Evolutionary conservation across 2,113 vertebrate genomes (phyloP), one percentile per base, ranked within the genome.

Genomic region (Crotophaga sulcirostris): DNA sequence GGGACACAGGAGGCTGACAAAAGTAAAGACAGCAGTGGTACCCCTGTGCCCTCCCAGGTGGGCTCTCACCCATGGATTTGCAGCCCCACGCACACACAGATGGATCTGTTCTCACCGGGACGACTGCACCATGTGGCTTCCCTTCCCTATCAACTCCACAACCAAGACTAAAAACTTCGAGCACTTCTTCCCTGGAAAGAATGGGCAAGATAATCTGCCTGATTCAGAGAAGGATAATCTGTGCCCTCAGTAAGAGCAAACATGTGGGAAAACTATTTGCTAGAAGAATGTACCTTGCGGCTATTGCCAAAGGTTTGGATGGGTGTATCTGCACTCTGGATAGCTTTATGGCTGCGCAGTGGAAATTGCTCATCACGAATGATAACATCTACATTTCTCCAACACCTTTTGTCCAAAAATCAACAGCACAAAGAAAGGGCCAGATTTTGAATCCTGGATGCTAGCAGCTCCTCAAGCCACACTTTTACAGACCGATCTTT

Each of bases 101-200:
- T 2, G 1, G 63, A 16, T 17, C 69, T 1, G 0, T 9, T 51
- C 64, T 34, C 14, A 0, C 0, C 13, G 31, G 23, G 47, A 38
- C 0, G 4, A 40, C 29, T 7, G 24, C 0, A 2, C 33, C 74
- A 34, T 4, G 9, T 8, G 59, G 29, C 67, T 60, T 7, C 70
- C 38, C 45, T 44, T 79, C 20, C 84, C 36, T 66, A 63, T 6
- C 55, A 76, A 3, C 42, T 72, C 72, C 68, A 33, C 26, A 28
- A 44, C 34, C 3, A 34, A 19, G 13, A 6, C 47, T 81, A 18
- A 51, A 87, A 59, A 10, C 64, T 64, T 74, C 14, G 8, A 69
- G n/a, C 44, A 10, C 52, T 78, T 70, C 63, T 93, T 72, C 64
- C 38, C 64, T 54, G 44, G 42, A 72, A 74, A 56, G 52, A 74